Evolutionary conservation across 2,113 vertebrate species (phyloP).

Genomic region (Hylia prasina): DNA sequence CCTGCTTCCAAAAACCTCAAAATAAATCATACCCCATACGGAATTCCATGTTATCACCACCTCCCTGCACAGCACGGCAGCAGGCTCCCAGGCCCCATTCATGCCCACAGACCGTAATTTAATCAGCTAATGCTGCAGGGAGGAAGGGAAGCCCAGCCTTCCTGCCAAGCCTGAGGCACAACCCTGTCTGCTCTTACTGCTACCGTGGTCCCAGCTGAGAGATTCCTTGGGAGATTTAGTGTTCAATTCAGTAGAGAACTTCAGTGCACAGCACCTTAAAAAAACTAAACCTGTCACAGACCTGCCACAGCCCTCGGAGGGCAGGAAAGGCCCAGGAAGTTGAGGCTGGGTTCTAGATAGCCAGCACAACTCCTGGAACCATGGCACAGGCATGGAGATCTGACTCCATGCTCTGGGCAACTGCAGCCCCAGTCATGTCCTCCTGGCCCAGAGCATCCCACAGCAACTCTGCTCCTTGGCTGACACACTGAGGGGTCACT

Average conservation of each 20-base stretch:
- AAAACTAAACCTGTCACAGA: neutral
- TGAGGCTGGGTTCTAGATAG: neutral
- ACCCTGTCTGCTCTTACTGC: conserved; percentile 1
- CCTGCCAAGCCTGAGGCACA: neutral
- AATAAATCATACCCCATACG: neutral
- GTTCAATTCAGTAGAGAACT: neutral
- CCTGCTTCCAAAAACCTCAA: neutral
- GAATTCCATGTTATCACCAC: neutral
- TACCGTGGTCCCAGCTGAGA: neutral
- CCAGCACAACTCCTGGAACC: rapidly evolving
- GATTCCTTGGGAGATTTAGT: neutral
- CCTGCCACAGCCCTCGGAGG: neutral
- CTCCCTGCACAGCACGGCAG: neutral
- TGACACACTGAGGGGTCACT: neutral
- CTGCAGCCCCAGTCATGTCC: rapidly evolving
- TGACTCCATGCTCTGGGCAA: neutral
- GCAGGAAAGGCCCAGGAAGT: neutral
- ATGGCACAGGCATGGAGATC: rapidly evolving
- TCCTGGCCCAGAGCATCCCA: neutral
- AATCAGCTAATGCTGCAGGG: neutral
- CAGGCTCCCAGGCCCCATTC: neutral
- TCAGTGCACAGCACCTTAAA: neutral
- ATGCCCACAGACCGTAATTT: neutral
- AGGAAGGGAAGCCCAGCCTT: conserved; percentile 1
- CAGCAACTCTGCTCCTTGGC: neutral